Conservation (phyloP, 1,140 invertebrate species). For the Bombus confusus region DNA sequence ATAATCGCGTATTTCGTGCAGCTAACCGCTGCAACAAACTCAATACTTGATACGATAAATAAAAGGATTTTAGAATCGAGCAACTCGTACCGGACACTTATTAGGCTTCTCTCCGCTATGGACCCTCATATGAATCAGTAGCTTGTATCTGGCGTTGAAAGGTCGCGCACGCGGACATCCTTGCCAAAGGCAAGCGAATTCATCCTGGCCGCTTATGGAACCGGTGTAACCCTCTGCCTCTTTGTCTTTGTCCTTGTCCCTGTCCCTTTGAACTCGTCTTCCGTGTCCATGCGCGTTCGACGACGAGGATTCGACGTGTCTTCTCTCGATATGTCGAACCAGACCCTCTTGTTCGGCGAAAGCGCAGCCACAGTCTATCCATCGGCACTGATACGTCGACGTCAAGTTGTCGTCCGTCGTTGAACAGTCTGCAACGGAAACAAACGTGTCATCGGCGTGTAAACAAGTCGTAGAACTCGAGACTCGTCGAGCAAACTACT, state of each 20-base stretch:
- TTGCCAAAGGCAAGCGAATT: constrained; percentile 96
- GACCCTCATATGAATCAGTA: constrained; percentile 97
- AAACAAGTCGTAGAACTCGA: constrained; percentile 4
- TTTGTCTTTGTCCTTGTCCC: constrained; percentile 72
- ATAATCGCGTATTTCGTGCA: too few species aligned
- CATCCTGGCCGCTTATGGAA: constrained; percentile 83
- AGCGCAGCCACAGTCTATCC: constrained; percentile 91
- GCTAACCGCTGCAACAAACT: too few species aligned
- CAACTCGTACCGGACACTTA: constrained; percentile 91
- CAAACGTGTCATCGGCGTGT: constrained; percentile 27
- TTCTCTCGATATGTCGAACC: constrained; percentile 95
- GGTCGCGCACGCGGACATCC: constrained; percentile 93
- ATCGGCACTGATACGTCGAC: constrained; percentile 86
- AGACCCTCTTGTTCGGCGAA: constrained; percentile 91
- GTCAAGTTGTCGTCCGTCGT: constrained; percentile 64
- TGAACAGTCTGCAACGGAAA: constrained; percentile 61
- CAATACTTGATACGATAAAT: too few species aligned
- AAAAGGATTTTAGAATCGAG: not conserved
- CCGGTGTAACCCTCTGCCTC: not conserved
- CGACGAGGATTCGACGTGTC: constrained; percentile 89
- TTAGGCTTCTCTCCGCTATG: constrained; percentile 98
- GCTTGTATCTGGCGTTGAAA: constrained; percentile 98
- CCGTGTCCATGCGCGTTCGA: constrained; percentile 68
- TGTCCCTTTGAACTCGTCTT: constrained; percentile 70
- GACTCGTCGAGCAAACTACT: not conserved